Evolutionary conservation across 2,797 vertebrate genomes (phyloP), one percentile per base, ranked within the genome.

Genomic region (Sebastes ruberrimus): DNA sequence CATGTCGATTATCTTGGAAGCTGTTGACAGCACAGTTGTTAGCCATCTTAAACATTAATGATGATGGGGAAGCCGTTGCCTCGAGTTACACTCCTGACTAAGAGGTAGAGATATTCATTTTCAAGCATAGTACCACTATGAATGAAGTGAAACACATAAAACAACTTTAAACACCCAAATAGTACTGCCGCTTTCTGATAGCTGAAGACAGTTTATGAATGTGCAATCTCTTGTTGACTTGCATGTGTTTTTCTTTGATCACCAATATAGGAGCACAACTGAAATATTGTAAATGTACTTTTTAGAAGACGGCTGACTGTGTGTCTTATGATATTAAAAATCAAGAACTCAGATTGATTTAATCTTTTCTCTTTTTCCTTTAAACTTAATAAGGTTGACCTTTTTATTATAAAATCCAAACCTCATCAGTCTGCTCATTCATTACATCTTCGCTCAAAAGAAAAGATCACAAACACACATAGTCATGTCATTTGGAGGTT

Each of bases 1-100:
- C 94, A 94, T 73, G 89, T 92, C 88, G 93, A 95, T 95, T 95
- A 94, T 93, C 91, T 89, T 83, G 80, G 90, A 92, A 95, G 90
- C 91, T 92, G 92, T 94, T 92, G 94, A 95, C 94, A 93, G 89
- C 90, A 87, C 81, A 86, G 86, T 92, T 94, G 93, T 93, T 90
- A 91, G 89, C 88, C 85, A 84, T 92, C 90, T 90, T 86, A 93
- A 94, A 91, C 86, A 90, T 91, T 93, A 90, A 94, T 89, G 90
- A 93, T 92, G 87, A 88, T 81, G 76, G 75, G 46, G 72, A 75
- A 88, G 84, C 67, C 66, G 67, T 85, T 80, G 76, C 70, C 80
- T 71, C 42, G 11, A 85, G 83, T 91, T 85, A 79, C 60, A 74
- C 32, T 75, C 64, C 23, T 75, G 70, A 81, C 74, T 65, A 74